These are phyloP conservation scores for Manacus vitellinus DNA, from an alignment of 2,113 vertebrate genomes.

Conservation along the genomic window DNA sequence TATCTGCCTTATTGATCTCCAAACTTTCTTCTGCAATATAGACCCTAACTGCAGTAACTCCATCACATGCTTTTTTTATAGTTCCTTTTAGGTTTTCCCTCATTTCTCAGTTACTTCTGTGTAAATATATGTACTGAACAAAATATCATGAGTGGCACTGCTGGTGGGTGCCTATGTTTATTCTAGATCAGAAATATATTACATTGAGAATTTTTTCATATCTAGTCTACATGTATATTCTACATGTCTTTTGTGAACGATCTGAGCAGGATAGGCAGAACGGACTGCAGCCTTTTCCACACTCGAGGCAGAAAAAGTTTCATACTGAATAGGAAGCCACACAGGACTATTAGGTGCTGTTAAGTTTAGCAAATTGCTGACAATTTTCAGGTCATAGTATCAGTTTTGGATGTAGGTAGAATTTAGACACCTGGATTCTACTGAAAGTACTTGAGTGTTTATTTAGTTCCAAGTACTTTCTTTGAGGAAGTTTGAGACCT, in stretches of 20 bases:
- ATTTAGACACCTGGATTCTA: neutral
- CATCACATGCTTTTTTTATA: neutral
- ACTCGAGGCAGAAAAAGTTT: neutral
- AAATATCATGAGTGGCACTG: neutral
- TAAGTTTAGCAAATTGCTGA: neutral
- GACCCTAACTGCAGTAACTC: neutral
- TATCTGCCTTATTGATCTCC: neutral
- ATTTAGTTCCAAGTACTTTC: neutral
- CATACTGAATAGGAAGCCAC: neutral
- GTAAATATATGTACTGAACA: neutral
- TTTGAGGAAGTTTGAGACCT: neutral
- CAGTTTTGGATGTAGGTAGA: neutral
- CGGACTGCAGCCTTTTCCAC: neutral
- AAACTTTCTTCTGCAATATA: neutral
- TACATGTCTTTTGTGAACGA: neutral
- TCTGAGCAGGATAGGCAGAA: neutral
- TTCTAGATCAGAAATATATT: neutral
- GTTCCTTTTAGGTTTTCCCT: neutral
- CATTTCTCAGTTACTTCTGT: neutral
- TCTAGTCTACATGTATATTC: neutral
- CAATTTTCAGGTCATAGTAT: neutral
- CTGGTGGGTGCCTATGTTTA: neutral
- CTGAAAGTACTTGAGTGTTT: neutral
- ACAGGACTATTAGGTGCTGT: neutral
- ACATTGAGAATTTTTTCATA: neutral